Base-by-base conservation (phyloP, 1,140 invertebrate genomes). In the Eueides isabella region DNA sequence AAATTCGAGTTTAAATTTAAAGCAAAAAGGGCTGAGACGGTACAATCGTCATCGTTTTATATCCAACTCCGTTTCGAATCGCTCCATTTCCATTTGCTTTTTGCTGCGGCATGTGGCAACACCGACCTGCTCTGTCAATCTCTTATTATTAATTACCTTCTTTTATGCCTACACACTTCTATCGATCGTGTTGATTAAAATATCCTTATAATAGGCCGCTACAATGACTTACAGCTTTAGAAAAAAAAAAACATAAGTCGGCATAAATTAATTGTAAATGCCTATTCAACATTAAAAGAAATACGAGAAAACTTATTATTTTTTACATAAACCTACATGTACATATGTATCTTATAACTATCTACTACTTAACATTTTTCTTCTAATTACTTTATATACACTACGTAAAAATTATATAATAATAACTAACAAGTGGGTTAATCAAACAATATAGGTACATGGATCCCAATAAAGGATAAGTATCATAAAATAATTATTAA, bases 131-230 rank as follows among this genome's bases (percentile, higher is more conserved):
- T 84, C 84, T 79, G 77, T 86, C 85, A 82, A 88, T 85, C 85
- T 90, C 82, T 88, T 86, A 88, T 89, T 92, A 92, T 92, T 92
- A 92, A 92, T 92, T 92, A 92, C 83, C 88, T 91, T 90, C 87
- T 77, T 91, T 91, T 91, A 89, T 91, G 79, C 81, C 78, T 76
- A 85, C 80, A 84, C 84, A 83, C 82, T 85, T 84, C 85, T 85
- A 90, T 88, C 80, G 87, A 90, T 87, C 81, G 84, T 67, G 81
- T 91, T 92, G 90, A 92, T 92, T 91, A 91, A 90, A 91, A 92
- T 92, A 92, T 88, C 83, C 86, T 88, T 87, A 92, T 92, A 92
- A 92, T 89, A 91, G 89, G 82, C 78, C 75, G 72, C 75, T 80
- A 80, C 85, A 90, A 90, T 90, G 82, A 88, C 79, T 85, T 83